Base-by-base conservation (phyloP, 2,113 vertebrate species). In the Mandrillus leucophaeus region DNA sequence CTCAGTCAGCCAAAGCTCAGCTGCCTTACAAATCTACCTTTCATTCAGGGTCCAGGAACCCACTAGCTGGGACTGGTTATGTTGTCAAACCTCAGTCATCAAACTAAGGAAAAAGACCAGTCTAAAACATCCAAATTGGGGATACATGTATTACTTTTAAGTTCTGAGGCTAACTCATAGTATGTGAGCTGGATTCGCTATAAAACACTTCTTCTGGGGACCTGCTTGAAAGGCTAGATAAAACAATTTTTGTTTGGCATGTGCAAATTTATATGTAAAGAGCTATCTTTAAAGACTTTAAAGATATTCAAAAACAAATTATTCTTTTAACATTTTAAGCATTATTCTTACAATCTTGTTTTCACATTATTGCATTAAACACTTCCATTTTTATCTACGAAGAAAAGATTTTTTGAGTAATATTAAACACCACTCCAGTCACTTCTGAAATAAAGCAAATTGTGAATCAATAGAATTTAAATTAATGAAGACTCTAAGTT, bases 301-400 rank as follows among this genome's bases (percentile, higher is more conserved):
- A 91, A 45, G 43, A 88, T 59, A 20, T 66, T 91, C 13, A 86
- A 55, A 97, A 92, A 14, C 52, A n/a, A 86, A 73, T 93, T 32
- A 32, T 89, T 85, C n/a, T 93, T 96, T 94, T 61, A 78, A 73
- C 66, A 88, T 38, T 88, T 88, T 91, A 88, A 84, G 61, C 57
- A 76, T 17, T 72, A n/a, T 30, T 78, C 66, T 80, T 52, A 89
- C 9, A 80, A 61, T 75, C 45, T 48, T 91, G 32, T 32, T 52
- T 72, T 88, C 0, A 8, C 20, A 23, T 83, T 52, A 90, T 3
- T 80, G 13, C 43, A 66, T 73, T 45, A 40, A 95, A 90, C 59
- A 79, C 16, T 35, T 87, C 59, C 18, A 25, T 57, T 88, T 68
- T 76, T 57, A 92, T 40, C 38, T 55, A 87, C 23, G 43, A 80